phyloP scores from a whole-genome alignment of 2,888 invertebrate genomes.

The Herminia tarsipennalis region DNA sequence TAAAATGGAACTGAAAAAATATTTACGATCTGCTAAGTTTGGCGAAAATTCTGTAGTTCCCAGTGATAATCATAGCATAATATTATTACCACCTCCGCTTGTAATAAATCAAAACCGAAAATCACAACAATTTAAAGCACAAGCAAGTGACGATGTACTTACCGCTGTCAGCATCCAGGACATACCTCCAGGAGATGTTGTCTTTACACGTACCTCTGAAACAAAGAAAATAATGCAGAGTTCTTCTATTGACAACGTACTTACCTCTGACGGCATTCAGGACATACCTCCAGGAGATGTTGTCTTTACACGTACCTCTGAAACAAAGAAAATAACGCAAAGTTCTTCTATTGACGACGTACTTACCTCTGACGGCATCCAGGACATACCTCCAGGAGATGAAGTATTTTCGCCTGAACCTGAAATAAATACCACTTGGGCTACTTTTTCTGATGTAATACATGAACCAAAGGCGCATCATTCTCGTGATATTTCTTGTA shows the following conservation, averaged over 20 bases:
- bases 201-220: too few species aligned
- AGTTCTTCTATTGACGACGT: too few species aligned
- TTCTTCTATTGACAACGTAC: too few species aligned
- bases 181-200: too few species aligned
- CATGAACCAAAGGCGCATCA: conserved; percentile 1
- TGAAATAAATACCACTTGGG: not conserved
- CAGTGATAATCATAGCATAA: not conserved
- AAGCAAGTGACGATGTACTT: not conserved
- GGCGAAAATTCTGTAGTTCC: not conserved
- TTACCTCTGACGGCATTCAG: too few species aligned
- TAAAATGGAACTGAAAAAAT: not conserved
- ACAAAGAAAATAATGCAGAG: too few species aligned
- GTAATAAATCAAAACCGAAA: not conserved
- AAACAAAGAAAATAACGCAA: too few species aligned
- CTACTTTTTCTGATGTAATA: not conserved
- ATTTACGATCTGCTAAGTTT: not conserved
- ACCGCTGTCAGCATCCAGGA: too few species aligned
- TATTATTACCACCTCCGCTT: not conserved
- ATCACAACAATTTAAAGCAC: not conserved
- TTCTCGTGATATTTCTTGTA: conserved; percentile 2
- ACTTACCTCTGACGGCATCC: too few species aligned
- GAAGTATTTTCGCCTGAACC: not conserved
- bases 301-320: too few species aligned
- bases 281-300: too few species aligned
- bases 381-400: not conserved